These are phyloP conservation scores for Drosophila austrosaltans DNA, from an alignment of 2,888 invertebrate genomes.

Conservation along the genomic window DNA sequence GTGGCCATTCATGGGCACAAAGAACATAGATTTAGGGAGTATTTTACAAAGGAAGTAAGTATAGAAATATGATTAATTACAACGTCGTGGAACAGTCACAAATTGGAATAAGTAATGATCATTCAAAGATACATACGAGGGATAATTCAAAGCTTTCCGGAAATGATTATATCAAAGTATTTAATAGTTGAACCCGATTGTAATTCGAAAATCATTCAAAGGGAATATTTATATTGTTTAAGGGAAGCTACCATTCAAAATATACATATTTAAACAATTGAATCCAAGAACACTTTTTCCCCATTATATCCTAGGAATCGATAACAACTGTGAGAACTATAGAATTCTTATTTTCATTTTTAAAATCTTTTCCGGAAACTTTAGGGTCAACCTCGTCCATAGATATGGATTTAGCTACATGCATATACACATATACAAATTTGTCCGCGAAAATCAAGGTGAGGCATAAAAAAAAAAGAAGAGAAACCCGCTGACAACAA, in stretches of 20 bases:
- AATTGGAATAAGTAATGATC: not conserved
- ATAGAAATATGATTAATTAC: not conserved
- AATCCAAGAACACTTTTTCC: no score
- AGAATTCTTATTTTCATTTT: not conserved
- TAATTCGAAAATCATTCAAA: no score
- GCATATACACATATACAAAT: constrained; percentile 33
- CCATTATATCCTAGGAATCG: no score
- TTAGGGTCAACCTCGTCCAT: constrained; percentile 34
- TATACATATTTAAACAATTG: no score
- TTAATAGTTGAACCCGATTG: no score
- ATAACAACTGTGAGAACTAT: no score
- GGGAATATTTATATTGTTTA: no score
- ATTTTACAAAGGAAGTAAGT: constrained; percentile 52
- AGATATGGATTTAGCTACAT: constrained; percentile 30
- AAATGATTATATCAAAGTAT: not conserved
- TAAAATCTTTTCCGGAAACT: not conserved
- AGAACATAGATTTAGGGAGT: constrained; percentile 21
- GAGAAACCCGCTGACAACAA: constrained; percentile 45
- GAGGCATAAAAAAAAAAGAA: constrained; percentile 60
- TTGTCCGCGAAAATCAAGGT: constrained; percentile 75
- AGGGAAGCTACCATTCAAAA: no score
- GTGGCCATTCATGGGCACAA: constrained; percentile 17
- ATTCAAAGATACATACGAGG: not conserved
- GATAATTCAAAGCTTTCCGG: not conserved
- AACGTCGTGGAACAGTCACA: not conserved